phyloP scores from a whole-genome alignment of 2,113 vertebrate genomes.

The Rhadina sibilatrix region DNA sequence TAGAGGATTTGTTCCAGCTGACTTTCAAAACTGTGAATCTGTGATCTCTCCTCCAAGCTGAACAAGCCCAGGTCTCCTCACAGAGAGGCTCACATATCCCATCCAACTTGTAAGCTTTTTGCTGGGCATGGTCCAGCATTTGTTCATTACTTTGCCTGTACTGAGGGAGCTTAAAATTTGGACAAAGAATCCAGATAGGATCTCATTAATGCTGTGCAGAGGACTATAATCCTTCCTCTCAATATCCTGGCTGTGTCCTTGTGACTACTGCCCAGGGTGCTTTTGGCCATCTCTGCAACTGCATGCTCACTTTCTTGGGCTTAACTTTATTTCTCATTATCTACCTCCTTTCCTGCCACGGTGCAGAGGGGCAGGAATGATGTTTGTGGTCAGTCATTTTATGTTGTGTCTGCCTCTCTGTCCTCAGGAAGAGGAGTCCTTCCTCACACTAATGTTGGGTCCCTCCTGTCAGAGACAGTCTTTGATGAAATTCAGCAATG shows the following conservation, averaged over 20 bases:
- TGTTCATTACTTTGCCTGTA: background rate
- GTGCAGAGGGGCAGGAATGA: background rate
- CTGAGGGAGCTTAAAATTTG: background rate
- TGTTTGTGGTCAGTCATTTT: background rate
- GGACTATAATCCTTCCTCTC: background rate
- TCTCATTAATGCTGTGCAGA: background rate
- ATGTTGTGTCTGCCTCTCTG: fast-evolving
- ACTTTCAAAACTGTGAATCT: background rate
- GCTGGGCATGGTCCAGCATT: background rate
- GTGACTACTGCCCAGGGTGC: background rate
- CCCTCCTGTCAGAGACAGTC: background rate
- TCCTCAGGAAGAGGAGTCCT: background rate
- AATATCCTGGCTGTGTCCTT: background rate
- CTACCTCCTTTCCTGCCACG: background rate
- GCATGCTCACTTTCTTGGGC: background rate
- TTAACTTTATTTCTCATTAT: background rate
- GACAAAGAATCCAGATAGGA: background rate
- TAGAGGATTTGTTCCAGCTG: background rate
- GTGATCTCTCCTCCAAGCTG: background rate
- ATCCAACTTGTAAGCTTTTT: background rate
- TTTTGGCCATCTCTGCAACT: background rate
- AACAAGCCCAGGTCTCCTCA: background rate
- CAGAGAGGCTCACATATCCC: background rate
- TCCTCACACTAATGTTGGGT: background rate
- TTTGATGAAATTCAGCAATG: background rate